Evolutionary conservation across 2,113 vertebrate genomes (phyloP).

Genomic region (Pseudopodoces humilis): DNA sequence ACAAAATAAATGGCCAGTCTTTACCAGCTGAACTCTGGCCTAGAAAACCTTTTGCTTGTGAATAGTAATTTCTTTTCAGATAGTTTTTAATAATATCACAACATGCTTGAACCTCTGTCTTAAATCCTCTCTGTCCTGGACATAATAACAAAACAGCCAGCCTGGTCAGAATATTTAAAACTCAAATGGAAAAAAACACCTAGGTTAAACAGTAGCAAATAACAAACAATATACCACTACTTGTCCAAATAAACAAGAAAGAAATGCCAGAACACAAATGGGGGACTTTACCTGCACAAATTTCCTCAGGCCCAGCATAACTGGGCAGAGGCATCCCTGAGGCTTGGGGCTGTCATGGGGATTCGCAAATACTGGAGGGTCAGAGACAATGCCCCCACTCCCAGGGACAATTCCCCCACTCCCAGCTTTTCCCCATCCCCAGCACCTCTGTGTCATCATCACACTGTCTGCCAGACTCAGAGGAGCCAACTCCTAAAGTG

Average conservation of each 20-base stretch:
- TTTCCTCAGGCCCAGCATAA: rapidly evolving
- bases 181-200: background rate
- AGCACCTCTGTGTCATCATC: background rate
- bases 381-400: background rate
- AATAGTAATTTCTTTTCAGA: conserved; percentile 2
- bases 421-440: background rate
- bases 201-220: background rate
- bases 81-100: conserved; percentile 17
- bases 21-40: background rate
- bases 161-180: background rate
- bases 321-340: background rate
- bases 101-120: background rate
- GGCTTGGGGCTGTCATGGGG: background rate
- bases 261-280: background rate
- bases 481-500: background rate
- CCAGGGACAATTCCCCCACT: background rate
- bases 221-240: background rate
- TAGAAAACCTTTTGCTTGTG: conserved; percentile 7
- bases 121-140: background rate
- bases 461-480: background rate
- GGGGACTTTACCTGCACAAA: rapidly evolving
- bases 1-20: background rate
- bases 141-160: background rate
- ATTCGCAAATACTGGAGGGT: background rate
- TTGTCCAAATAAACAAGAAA: background rate